phyloP scores from a whole-genome alignment of 2,888 invertebrate species.

The Acronicta alni region DNA sequence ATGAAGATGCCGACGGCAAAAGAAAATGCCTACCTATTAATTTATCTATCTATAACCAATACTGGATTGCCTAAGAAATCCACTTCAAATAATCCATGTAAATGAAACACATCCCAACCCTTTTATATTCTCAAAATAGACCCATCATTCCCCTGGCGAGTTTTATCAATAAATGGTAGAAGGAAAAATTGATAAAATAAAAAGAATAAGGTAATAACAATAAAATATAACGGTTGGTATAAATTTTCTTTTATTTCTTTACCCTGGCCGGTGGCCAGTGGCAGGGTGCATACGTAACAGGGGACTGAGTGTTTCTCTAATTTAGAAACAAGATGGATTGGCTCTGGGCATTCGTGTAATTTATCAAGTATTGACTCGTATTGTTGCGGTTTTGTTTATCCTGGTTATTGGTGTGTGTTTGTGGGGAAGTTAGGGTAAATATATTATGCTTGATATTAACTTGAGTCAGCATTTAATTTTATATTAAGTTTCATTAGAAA shows the following conservation, averaged over 20 bases:
- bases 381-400: slow-evolving; percentile 70
- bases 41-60: slow-evolving; percentile 19
- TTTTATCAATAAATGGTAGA: slow-evolving; percentile 59
- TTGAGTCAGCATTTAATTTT: slow-evolving; percentile 7
- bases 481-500: neutral
- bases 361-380: slow-evolving; percentile 75
- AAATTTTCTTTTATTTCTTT: slow-evolving; percentile 74
- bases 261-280: slow-evolving; percentile 68
- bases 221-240: slow-evolving; percentile 82
- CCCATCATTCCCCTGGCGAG: slow-evolving; percentile 45
- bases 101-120: slow-evolving; percentile 50
- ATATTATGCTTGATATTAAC: slow-evolving; percentile 19
- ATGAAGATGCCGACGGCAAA: neutral
- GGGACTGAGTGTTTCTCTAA: slow-evolving; percentile 64
- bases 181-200: slow-evolving; percentile 78
- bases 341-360: slow-evolving; percentile 64
- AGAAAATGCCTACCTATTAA: slow-evolving; percentile 2
- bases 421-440: slow-evolving; percentile 33
- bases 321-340: slow-evolving; percentile 80
- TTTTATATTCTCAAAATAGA: slow-evolving; percentile 44
- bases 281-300: slow-evolving; percentile 75
- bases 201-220: slow-evolving; percentile 78
- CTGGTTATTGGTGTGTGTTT: slow-evolving; percentile 38
- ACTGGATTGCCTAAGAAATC: slow-evolving; percentile 23
- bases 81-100: slow-evolving; percentile 46